Percentiles rank a stretch among this genome's conserved stretches.
phyloP scores from a whole-genome alignment of 2,113 vertebrate genomes.

The Coregonus clupeaformis region DNA sequence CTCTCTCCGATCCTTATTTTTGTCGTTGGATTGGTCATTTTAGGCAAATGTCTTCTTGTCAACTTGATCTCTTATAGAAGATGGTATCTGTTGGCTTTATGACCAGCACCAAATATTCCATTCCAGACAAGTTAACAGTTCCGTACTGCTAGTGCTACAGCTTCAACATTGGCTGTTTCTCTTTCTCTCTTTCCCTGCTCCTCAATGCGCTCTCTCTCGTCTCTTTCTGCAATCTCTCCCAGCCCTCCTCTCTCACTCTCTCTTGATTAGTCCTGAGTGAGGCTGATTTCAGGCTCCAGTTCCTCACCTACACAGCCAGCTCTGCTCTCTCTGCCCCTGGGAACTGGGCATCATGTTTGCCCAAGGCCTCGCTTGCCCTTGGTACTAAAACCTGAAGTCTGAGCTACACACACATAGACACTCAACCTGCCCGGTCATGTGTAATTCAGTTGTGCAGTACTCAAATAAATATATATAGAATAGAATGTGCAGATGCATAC shows the following conservation, averaged over 20 bases:
- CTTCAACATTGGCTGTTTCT: background rate
- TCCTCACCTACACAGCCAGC: conserved; percentile 7
- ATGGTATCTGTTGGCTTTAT: too few species aligned
- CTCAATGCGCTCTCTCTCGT: background rate
- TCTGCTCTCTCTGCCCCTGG: conserved; percentile 1
- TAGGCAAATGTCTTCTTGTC: too few species aligned
- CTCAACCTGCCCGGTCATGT: background rate
- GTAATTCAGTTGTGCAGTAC: background rate
- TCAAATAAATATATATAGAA: background rate
- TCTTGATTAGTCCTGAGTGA: background rate
- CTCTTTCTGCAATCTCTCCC: background rate
- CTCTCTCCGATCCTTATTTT: background rate
- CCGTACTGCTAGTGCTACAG: background rate
- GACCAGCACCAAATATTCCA: too few species aligned
- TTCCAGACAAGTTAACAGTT: too few species aligned
- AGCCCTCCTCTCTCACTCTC: background rate
- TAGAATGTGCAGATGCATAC: background rate
- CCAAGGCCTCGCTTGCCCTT: background rate
- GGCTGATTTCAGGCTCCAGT: conserved; percentile 11
- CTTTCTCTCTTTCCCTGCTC: background rate
- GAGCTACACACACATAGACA: background rate
- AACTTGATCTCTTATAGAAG: too few species aligned
- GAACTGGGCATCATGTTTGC: background rate
- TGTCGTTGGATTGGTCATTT: background rate
- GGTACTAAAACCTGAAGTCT: background rate